Evolutionary conservation across 1,140 invertebrate species (phyloP).

Genomic region (Spodoptera frugiperda): DNA sequence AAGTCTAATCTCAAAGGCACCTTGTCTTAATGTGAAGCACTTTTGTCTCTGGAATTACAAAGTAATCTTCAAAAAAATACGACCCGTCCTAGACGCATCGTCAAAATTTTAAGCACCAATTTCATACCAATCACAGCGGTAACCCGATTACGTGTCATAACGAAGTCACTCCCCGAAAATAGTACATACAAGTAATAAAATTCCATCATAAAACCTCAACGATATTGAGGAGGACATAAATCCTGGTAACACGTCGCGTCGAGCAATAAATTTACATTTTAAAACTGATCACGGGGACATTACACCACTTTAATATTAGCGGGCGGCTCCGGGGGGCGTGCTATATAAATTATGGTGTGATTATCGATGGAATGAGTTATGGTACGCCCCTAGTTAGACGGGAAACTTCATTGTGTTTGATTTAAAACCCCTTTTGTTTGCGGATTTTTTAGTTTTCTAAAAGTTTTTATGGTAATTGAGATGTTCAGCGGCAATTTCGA

Average conservation of each 20-base stretch:
- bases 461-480: slow-evolving; percentile 38
- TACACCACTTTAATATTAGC: slow-evolving; percentile 49
- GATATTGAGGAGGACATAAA: slow-evolving; percentile 37
- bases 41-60: too few species aligned
- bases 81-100: background rate
- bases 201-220: slow-evolving; percentile 33
- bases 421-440: slow-evolving; percentile 48
- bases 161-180: slow-evolving; percentile 13
- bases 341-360: slow-evolving; percentile 48
- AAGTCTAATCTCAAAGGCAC: too few species aligned
- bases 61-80: too few species aligned
- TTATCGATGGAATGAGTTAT: slow-evolving; percentile 54
- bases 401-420: slow-evolving; percentile 51
- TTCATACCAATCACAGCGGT: slow-evolving; percentile 11
- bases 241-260: slow-evolving; percentile 27
- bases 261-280: slow-evolving; percentile 49
- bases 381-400: slow-evolving; percentile 42
- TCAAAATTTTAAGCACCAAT: slow-evolving; percentile 20
- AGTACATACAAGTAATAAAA: slow-evolving; percentile 37
- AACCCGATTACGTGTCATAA: slow-evolving; percentile 34
- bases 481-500: slow-evolving; percentile 34
- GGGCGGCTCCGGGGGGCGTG: slow-evolving; percentile 24
- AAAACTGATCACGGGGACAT: slow-evolving; percentile 51
- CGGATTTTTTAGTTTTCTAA: slow-evolving; percentile 28
- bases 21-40: too few species aligned